Evolutionary conservation across 2,797 vertebrate species (phyloP), one percentile per base, ranked within the genome.

Genomic region (Acestrorhynchus altus): DNA sequence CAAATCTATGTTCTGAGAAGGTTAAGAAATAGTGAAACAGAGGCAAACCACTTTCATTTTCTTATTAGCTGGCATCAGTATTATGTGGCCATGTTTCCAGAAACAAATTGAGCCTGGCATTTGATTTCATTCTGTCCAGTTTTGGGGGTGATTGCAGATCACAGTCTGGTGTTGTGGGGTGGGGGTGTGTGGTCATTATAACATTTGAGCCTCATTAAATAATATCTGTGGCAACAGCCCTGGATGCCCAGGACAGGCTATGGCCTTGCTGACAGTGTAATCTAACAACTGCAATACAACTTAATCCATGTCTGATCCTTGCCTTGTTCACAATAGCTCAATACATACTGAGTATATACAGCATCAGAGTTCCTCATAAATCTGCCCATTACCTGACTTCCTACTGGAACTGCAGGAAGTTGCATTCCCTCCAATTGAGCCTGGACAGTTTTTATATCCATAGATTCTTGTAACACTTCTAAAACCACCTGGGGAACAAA

Each of bases 401-500:
- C 56, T 18, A 85, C 51, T 0, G 84, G 80, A 20, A 89, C 35
- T 1, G 39, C 24, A 20, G 91, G 89, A n/a, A 46, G 42, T 28
- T 35, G 54, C 15, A 94, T 84, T 81, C 65, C 84, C 1, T 93
- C 91, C 82, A 94, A 86, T 15, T 89, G 77, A 7, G 51, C 78
- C 68, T 90, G 89, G 76, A 94, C 83, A 18, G 60, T 63, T 28
- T 88, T 88, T 39, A 61, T 47, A 74, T 92, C 88, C 3, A 87
- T 84, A 7, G 83, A 79, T 16, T 86, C 87, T 0, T 76, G 86
- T 71, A 93, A 93, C n/a, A 92, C 79, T 88, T 94, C 93, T 78
- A 94, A 78, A 72, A 94, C 88, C 78, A 93, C 67, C 93, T 94
- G n/a, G 8, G 12, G 10, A 20, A 12, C n/a, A n/a, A 68, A 84